A percentile compares a stretch with the other conserved stretches of the same genome.
These are phyloP conservation scores for Platanista minor DNA, from an alignment of 2,113 vertebrate genomes.

Conservation along the genomic window DNA sequence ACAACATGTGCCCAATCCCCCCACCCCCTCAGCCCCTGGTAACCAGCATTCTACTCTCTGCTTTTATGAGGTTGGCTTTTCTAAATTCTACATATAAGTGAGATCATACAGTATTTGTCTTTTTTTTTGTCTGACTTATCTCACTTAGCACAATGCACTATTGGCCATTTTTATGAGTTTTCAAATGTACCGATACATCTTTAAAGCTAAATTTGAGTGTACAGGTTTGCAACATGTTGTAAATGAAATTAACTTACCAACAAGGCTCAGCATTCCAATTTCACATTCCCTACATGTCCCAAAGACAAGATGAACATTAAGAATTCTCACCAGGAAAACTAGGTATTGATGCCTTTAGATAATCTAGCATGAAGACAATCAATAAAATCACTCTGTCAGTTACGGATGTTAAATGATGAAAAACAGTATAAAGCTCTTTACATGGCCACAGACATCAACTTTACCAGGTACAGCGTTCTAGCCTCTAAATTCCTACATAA, in stretches of 20 bases:
- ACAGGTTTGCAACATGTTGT: neutral
- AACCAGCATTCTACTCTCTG: neutral
- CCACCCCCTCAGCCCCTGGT: neutral
- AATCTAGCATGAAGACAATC: constrained; percentile 64
- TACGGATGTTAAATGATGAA: constrained; percentile 57
- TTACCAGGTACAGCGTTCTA: constrained; percentile 18
- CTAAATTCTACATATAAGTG: neutral
- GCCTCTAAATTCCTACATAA: neutral
- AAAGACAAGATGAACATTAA: neutral
- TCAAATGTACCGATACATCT: neutral
- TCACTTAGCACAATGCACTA: neutral
- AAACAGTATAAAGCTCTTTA: constrained; percentile 43
- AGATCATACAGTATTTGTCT: neutral
- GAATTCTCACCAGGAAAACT: constrained; percentile 51
- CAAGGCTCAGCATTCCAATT: constrained; percentile 4
- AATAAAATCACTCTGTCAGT: constrained; percentile 57
- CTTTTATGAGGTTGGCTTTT: neutral
- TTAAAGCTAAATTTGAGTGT: neutral
- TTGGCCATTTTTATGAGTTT: neutral
- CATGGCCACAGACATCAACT: constrained; percentile 36
- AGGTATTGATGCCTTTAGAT: constrained; percentile 54
- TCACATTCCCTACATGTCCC: neutral
- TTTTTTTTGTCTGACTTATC: neutral
- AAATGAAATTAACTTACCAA: constrained; percentile 32
- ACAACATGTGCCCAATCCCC: neutral